Evolutionary conservation across 2,888 invertebrate genomes (phyloP).

Genomic region (Elmis aenea): DNA sequence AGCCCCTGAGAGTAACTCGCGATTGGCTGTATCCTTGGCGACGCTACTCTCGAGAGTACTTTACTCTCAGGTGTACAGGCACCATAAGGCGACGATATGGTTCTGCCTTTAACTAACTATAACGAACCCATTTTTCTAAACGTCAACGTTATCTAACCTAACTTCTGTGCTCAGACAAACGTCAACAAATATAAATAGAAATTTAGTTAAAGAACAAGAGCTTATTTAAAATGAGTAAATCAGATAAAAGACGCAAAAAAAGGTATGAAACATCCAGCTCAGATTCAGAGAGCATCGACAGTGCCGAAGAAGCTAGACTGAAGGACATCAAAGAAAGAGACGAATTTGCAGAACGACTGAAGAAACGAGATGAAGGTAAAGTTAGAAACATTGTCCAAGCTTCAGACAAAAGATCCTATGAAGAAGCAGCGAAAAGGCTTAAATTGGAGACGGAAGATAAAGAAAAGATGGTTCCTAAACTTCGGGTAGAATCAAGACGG

Average conservation of each 20-base stretch:
- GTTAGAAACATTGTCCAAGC: constrained; percentile 72
- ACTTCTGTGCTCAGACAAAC: too few species aligned
- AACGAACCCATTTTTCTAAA: too few species aligned
- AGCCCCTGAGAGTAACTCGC: too few species aligned
- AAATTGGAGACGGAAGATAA: constrained; percentile 83
- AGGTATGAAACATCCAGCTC: constrained; percentile 52
- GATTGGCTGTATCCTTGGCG: too few species aligned
- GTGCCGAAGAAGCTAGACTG: constrained; percentile 73
- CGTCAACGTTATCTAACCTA: too few species aligned
- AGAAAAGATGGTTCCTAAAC: constrained; percentile 79
- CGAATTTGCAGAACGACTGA: constrained; percentile 85
- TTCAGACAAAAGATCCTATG: constrained; percentile 65
- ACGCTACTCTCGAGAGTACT: too few species aligned
- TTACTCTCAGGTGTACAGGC: too few species aligned
- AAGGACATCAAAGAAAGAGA: constrained; percentile 89
- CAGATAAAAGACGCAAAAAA: constrained; percentile 45
- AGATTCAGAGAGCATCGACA: constrained; percentile 57
- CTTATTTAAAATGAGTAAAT: not conserved
- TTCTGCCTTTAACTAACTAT: too few species aligned
- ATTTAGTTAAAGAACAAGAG: too few species aligned
- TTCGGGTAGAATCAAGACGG: constrained; percentile 85
- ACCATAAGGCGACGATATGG: too few species aligned
- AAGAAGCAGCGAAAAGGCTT: constrained; percentile 86
- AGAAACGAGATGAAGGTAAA: constrained; percentile 82
- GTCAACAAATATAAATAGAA: too few species aligned